Conservation (phyloP, 2,888 invertebrate genomes). For the Bruchidius siliquastri region DNA sequence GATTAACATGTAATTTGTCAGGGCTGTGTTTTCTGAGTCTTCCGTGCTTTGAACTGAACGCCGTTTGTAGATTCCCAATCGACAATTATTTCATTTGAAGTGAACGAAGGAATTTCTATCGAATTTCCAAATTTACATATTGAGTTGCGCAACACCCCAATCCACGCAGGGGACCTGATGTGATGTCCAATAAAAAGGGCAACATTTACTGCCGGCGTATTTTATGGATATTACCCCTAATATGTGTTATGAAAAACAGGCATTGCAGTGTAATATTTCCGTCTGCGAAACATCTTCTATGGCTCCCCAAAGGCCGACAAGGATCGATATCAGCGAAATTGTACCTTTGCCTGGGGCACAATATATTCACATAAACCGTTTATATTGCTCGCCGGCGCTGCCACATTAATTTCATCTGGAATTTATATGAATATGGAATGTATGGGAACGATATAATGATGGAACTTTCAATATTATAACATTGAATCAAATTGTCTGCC, state of each 20-base stretch:
- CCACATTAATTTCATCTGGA: conserved; percentile 11
- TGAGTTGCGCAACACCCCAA: background rate
- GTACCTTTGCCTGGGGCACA: conserved; percentile 31
- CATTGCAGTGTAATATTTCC: conserved; percentile 41
- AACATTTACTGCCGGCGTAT: conserved; percentile 32
- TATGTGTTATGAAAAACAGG: conserved; percentile 42
- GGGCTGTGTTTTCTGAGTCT: too few species aligned
- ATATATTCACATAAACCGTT: conserved; percentile 30
- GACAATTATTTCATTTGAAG: background rate
- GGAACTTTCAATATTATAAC: background rate
- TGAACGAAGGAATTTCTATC: background rate
- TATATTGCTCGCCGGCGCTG: conserved; percentile 19
- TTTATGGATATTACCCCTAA: conserved; percentile 41
- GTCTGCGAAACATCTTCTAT: conserved; percentile 38
- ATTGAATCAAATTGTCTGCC: too few species aligned
- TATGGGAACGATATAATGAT: background rate
- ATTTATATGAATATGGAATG: background rate
- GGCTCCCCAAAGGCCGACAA: conserved; percentile 30
- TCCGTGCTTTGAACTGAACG: too few species aligned
- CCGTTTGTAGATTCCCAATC: too few species aligned
- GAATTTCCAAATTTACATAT: background rate
- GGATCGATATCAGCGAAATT: conserved; percentile 41
- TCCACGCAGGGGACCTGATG: background rate
- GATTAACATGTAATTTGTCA: too few species aligned
- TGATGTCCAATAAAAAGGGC: conserved; percentile 14